phyloP scores from a whole-genome alignment of 2,113 vertebrate genomes.

The Aspiorhynchus laticeps region DNA sequence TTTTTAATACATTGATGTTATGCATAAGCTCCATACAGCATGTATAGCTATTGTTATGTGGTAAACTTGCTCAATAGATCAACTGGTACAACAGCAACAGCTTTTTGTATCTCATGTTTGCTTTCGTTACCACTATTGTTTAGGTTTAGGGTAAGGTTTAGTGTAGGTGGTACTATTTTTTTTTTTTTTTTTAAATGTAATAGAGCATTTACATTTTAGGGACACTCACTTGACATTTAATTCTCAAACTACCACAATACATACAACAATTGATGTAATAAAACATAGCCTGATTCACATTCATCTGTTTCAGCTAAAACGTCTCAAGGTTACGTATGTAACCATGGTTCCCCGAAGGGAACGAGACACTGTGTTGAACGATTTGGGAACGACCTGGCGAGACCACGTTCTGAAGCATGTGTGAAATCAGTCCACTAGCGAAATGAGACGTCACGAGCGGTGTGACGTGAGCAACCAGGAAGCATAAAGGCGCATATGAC shows the following conservation, averaged over 20 bases:
- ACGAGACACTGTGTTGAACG: too few relatives aligned
- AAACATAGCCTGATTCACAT: background rate
- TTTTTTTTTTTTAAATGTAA: background rate
- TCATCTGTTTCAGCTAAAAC: background rate
- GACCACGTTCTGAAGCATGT: too few relatives aligned
- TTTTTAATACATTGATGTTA: background rate
- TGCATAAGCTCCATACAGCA: background rate
- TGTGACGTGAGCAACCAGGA: too few relatives aligned
- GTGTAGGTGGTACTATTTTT: background rate
- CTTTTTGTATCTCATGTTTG: background rate
- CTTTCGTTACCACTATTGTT: background rate
- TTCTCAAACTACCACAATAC: background rate
- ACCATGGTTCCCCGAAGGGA: too few relatives aligned
- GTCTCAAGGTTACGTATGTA: too few relatives aligned
- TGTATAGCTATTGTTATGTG: background rate
- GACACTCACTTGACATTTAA: background rate
- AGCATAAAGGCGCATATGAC: too few relatives aligned
- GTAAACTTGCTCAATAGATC: background rate
- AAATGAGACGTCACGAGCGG: too few relatives aligned
- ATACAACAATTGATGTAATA: background rate
- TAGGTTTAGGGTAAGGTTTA: background rate
- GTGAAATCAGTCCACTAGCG: too few relatives aligned
- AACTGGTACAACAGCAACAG: background rate
- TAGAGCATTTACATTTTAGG: background rate
- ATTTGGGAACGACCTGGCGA: too few relatives aligned